A percentile compares a stretch with the other conserved stretches of the same genome.
phyloP scores from a whole-genome alignment of 2,888 invertebrate species.

The Lepidocyrtinus sp. region DNA sequence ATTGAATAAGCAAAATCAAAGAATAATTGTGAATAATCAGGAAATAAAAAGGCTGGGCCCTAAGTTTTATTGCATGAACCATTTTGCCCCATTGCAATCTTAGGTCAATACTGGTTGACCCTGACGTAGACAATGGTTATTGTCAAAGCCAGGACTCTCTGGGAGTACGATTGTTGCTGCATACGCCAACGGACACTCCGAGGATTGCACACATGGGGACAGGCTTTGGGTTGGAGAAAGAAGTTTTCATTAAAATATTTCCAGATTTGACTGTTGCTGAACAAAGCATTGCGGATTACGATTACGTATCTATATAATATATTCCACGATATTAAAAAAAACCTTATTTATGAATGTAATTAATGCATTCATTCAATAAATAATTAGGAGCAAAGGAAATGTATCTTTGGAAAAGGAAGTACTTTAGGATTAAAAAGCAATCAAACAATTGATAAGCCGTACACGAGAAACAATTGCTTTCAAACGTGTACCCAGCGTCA shows the following conservation, averaged over 20 bases:
- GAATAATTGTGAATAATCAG: no score
- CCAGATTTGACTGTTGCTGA: conserved; percentile 51
- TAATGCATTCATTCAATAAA: conserved; percentile 17
- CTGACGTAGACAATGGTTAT: conserved; percentile 34
- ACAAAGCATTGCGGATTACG: conserved; percentile 32
- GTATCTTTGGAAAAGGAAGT: conserved; percentile 20
- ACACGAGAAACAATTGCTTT: conserved; percentile 48
- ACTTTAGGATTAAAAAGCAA: neutral
- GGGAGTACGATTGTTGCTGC: conserved; percentile 35
- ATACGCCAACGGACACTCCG: conserved; percentile 41
- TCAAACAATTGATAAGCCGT: conserved; percentile 36
- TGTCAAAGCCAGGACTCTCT: conserved; percentile 42
- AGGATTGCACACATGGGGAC: conserved; percentile 38
- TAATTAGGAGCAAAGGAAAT: conserved; percentile 37
- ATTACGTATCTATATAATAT: conserved; percentile 17
- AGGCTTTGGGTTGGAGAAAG: conserved; percentile 35
- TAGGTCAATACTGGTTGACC: conserved; percentile 25
- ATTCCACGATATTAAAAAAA: neutral
- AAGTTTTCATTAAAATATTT: conserved; percentile 45
- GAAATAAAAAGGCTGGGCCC: no score
- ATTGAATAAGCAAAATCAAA: no score
- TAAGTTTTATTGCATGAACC: no score
- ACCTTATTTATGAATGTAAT: neutral
- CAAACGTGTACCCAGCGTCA: conserved; percentile 35
- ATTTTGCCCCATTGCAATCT: no score